Percentiles rank a stretch among this genome's conserved stretches.
Conservation (phyloP, 2,113 vertebrate species). For the Diadophis punctatus region DNA sequence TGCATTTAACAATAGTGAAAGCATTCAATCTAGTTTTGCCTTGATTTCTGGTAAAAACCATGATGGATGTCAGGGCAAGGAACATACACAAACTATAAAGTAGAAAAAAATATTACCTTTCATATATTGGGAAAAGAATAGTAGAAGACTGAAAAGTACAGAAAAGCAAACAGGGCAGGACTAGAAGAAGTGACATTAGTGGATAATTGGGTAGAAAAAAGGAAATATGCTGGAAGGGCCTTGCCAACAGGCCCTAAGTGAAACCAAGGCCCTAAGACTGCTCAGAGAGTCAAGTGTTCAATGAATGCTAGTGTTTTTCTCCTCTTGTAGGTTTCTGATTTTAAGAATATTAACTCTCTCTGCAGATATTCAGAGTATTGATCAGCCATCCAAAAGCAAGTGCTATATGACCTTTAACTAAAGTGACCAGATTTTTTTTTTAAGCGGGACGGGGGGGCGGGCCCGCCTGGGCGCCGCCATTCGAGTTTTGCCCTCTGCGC, state of each 20-base stretch:
- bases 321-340: background rate
- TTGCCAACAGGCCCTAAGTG: background rate
- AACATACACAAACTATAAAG: background rate
- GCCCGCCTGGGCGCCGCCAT: too few species aligned
- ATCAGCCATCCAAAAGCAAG: background rate
- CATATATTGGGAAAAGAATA: background rate
- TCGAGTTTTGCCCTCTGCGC: too few species aligned
- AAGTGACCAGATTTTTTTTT: too few species aligned
- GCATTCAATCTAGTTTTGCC: background rate
- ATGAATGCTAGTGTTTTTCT: rapidly evolving
- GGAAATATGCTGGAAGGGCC: background rate
- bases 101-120: background rate
- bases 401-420: constrained; percentile 3
- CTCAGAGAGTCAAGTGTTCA: background rate
- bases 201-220: background rate
- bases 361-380: rapidly evolving
- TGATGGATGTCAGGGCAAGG: background rate
- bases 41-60: background rate
- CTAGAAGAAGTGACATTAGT: background rate
- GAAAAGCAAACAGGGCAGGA: background rate
- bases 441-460: too few species aligned
- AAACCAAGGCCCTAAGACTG: background rate
- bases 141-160: background rate
- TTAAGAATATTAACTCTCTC: background rate
- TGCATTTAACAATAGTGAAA: background rate